A percentile compares a stretch with the other conserved stretches of the same genome.
phyloP scores from a whole-genome alignment of 2,113 vertebrate genomes.

The Elanus axillaris region DNA sequence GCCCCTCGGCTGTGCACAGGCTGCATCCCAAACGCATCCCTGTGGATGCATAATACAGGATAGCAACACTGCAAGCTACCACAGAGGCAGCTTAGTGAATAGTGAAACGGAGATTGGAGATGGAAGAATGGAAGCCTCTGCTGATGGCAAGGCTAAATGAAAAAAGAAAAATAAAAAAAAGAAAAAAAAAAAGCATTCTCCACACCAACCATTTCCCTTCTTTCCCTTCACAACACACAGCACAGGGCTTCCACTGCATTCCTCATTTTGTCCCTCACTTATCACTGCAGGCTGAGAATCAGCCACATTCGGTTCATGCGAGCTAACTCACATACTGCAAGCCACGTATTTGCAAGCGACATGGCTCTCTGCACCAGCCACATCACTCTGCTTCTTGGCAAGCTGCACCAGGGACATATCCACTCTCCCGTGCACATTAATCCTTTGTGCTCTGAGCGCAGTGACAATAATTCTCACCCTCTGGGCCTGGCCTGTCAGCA shows the following conservation, averaged over 20 bases:
- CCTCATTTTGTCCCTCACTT: neutral
- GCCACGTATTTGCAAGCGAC: fast-evolving
- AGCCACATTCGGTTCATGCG: fast-evolving
- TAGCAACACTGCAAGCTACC: neutral
- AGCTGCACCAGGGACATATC: neutral
- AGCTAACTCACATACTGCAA: neutral
- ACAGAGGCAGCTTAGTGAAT: neutral
- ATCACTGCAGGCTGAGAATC: neutral
- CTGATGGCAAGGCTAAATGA: neutral
- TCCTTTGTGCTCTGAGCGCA: neutral
- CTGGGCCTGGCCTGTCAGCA: neutral
- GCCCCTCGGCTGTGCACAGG: fast-evolving
- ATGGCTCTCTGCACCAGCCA: neutral
- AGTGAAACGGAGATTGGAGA: neutral
- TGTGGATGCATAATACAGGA: neutral
- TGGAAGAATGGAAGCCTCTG: neutral
- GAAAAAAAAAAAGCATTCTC: neutral
- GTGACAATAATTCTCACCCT: neutral
- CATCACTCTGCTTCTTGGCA: neutral
- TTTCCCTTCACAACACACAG: neutral
- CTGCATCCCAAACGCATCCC: neutral
- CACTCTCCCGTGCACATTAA: neutral
- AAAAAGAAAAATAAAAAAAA: no score
- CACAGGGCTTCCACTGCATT: neutral
- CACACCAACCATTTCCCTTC: neutral